Base-by-base conservation (phyloP, 2,113 vertebrate species). In the Dolichotis patagonum region DNA sequence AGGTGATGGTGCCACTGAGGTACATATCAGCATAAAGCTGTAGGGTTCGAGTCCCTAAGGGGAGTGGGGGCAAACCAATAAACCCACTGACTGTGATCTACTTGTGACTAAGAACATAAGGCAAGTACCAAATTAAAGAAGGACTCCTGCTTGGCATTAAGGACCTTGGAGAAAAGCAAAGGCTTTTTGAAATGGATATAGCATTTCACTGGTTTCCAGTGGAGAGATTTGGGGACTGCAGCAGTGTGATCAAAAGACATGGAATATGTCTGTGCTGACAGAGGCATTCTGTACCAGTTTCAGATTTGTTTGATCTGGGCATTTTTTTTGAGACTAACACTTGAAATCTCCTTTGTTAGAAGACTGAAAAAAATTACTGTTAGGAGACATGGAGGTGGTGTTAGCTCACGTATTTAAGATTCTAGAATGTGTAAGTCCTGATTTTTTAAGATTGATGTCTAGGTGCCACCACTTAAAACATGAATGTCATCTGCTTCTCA, bases 171-270 rank as follows among this genome's bases (percentile, higher is more conserved):
- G 98, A 97, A 96, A 97, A 97, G 92, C 95, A 94, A 52, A 94
- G 77, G 65, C 88, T 95, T 94, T 98, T 97, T 97, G 96, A 98
- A 97, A 97, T 97, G 96, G 88, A 98, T 97, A 81, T 96, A 96
- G 75, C 91, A 71, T 96, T 95, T 96, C 58, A 95, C 83, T 0
- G 4, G 90, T 84, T 95, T 98, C 98, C 92, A 95, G 0, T 95
- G 88, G 94, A 94, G 97, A 92, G 95, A 67, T 96, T 65, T 96
- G 78, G 95, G 96, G 94, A 88, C 90, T 88, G 90, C 38, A 80
- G 88, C 83, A 81, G n/a, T 85, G 85, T 94, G 97, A 97, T 97
- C 97, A 97, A 95, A 98, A 96, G 96, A 93, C 65, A 0, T 41
- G 49, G 90, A 91, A 92, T 56, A 26, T 95, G 90, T 90, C 92